Base-by-base conservation (phyloP, 1,140 invertebrate genomes). In the Scaptomyza montana region DNA sequence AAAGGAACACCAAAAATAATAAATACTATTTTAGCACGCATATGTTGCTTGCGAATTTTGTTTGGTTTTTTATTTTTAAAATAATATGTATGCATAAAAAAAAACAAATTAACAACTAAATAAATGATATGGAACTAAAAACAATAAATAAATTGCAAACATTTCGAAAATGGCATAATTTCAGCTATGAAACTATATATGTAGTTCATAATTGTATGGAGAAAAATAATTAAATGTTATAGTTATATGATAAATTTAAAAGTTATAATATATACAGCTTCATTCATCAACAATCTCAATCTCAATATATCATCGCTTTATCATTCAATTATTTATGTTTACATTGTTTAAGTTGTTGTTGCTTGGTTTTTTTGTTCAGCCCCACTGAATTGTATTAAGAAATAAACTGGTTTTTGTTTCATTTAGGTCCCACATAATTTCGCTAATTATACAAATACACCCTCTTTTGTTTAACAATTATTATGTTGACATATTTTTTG, bases 221-320 rank as follows among this genome's bases (percentile, higher is more conserved):
- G 81, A 79, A 73, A 89, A 78, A 89, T 87, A 82, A 76, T 87
- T 87, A 70, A 74, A 64, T 74, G 56, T 53, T 68, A 82, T 79
- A 82, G 57, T 82, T 87, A 78, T 77, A 89, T 63, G 65, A 89
- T 87, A 75, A 89, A 73, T 89, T 87, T 86, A 75, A 79, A 82
- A 82, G 77, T 80, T 87, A 87, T 87, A 63, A 51, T 63, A 87
- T 87, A 87, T 87, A 87, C 82, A 87, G 82, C 84, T 82, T 78
- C 82, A 73, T 81, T 87, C 84, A 46, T 89, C 75, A 82, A 82
- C 84, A 82, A 87, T 77, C 84, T 78, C 77, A 80, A 73, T 87
- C 66, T 62, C 41, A 69, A 63, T 69, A 69, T 53, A 30, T 61
- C 51, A 30, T 61, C 51, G 63, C 25, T 47, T 53, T 46, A 46